These are phyloP conservation scores for Drosophila nikananu DNA, from an alignment of 1,140 invertebrate genomes.

Conservation along the genomic window DNA sequence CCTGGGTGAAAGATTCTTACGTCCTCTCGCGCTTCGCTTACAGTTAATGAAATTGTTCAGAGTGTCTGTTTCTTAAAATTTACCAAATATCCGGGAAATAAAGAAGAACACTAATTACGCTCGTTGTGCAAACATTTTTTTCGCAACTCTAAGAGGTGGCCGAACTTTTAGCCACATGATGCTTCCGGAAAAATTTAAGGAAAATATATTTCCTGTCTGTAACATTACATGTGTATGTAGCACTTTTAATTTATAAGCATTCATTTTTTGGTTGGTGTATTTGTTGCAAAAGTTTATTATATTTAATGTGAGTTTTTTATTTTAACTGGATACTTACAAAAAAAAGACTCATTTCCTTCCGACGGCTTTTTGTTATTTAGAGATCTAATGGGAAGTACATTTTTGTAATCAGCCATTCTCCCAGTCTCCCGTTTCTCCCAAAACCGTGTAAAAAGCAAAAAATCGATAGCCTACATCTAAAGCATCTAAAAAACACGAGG, in stretches of 20 bases:
- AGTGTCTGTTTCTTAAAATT: constrained; percentile 38
- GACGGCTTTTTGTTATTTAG: neutral
- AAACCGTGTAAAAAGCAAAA: constrained; percentile 31
- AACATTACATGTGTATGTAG: neutral
- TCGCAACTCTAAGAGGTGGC: neutral
- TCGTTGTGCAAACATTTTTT: constrained; percentile 22
- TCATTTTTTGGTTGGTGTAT: no score
- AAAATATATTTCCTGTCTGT: constrained; percentile 12
- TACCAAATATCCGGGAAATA: constrained; percentile 20
- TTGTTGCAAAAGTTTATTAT: neutral
- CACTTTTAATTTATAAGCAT: neutral
- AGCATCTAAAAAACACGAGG: constrained; percentile 32
- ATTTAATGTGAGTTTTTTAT: neutral
- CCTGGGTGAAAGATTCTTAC: constrained; percentile 20
- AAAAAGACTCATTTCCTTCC: no score
- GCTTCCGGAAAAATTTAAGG: neutral
- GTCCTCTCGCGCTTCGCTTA: constrained; percentile 60
- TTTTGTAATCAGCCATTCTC: neutral
- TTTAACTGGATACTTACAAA: no score
- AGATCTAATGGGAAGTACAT: neutral
- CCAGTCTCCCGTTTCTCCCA: neutral
- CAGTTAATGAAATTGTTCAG: constrained; percentile 75
- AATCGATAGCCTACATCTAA: constrained; percentile 79
- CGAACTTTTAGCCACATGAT: constrained; percentile 49
- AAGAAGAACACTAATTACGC: constrained; percentile 9